phyloP scores from a whole-genome alignment of 92 coral and sea anemone species.

The Bergia sp. region DNA sequence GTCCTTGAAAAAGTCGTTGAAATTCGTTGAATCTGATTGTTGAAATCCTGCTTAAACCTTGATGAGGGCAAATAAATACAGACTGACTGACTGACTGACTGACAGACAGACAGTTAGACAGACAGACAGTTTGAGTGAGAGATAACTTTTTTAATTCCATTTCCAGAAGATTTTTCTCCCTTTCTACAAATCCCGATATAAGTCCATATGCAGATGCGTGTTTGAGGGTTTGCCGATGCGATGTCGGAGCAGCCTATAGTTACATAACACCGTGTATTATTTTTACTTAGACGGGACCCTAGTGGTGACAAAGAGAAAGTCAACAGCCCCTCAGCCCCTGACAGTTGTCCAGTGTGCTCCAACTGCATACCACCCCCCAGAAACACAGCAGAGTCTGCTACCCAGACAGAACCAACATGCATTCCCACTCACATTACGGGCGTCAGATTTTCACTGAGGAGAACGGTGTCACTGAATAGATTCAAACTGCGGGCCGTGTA shows the following conservation, averaged over 20 bases:
- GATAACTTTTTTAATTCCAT: too few species aligned
- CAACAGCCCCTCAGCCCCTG: not conserved
- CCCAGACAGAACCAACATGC: not conserved
- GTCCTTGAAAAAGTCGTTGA: too few species aligned
- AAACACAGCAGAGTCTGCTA: not conserved
- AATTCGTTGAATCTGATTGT: too few species aligned
- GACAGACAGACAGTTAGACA: too few species aligned
- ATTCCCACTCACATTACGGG: not conserved
- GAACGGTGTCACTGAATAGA: not conserved
- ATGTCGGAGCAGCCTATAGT: not conserved
- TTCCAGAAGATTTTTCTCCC: too few species aligned
- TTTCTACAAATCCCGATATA: too few species aligned
- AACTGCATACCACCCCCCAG: not conserved
- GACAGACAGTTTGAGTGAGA: too few species aligned
- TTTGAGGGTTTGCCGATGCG: not conserved
- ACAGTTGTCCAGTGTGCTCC: conserved; percentile 12
- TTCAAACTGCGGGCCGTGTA: conserved; percentile 2
- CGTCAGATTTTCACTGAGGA: not conserved
- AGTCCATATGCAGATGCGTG: not conserved
- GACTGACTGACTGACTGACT: too few species aligned
- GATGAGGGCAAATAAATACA: too few species aligned
- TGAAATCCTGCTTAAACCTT: too few species aligned
- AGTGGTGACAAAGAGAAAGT: too few species aligned
- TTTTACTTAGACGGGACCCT: not conserved
- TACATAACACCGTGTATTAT: too few species aligned